Evolutionary conservation across 1,140 invertebrate species (phyloP).

Genomic region (Drosophila quadrilineata): DNA sequence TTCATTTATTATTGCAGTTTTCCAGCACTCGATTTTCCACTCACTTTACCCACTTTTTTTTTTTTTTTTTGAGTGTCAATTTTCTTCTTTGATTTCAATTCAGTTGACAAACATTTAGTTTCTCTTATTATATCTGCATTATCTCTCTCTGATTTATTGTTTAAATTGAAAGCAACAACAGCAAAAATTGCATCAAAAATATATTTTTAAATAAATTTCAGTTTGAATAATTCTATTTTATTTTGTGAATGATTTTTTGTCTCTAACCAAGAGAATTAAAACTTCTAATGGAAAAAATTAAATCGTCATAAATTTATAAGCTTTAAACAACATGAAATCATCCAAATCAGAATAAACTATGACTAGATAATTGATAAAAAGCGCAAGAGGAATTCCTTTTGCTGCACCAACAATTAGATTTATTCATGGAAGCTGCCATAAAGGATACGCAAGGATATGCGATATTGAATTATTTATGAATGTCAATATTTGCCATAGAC

Average conservation of each 20-base stretch:
- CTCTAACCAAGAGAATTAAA: too few relatives aligned
- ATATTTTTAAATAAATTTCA: too few relatives aligned
- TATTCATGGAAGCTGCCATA: conserved; percentile 25
- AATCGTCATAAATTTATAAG: too few relatives aligned
- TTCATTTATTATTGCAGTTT: not conserved
- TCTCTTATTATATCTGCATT: not conserved
- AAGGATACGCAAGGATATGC: conserved; percentile 28
- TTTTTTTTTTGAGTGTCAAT: conserved; percentile 23
- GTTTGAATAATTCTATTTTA: too few relatives aligned
- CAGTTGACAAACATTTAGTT: conserved; percentile 33
- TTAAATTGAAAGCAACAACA: too few relatives aligned
- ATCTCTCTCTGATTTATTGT: not conserved
- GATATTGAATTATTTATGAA: conserved; percentile 57
- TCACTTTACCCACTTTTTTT: not conserved
- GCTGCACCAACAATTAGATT: conserved; percentile 29
- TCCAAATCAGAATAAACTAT: too few relatives aligned
- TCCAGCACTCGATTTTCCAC: not conserved
- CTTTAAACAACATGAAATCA: too few relatives aligned
- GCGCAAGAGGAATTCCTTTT: not conserved
- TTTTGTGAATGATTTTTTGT: too few relatives aligned
- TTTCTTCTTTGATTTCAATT: conserved; percentile 12
- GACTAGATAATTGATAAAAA: too few relatives aligned
- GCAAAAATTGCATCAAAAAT: too few relatives aligned
- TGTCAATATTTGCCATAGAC: conserved; percentile 45
- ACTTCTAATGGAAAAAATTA: too few relatives aligned